A percentile compares a stretch with the other conserved stretches of the same genome.
These are phyloP conservation scores for Cheilosia vernalis DNA, from an alignment of 2,888 invertebrate genomes.

Conservation along the genomic window DNA sequence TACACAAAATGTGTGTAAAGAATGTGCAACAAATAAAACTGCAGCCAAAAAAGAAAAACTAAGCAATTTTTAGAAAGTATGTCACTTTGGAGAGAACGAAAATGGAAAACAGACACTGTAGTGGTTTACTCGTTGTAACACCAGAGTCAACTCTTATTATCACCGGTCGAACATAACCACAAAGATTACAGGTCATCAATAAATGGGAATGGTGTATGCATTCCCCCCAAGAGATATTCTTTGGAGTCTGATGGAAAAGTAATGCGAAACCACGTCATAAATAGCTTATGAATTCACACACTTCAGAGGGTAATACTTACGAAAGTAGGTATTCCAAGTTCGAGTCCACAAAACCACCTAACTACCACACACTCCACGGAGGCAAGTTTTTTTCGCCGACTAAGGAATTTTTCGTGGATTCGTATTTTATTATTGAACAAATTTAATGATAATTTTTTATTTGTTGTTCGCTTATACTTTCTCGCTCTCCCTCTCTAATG, in stretches of 20 bases:
- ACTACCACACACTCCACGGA: constrained; percentile 34
- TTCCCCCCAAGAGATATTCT: constrained; percentile 13
- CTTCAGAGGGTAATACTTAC: constrained; percentile 11
- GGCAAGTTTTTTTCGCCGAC: constrained; percentile 60
- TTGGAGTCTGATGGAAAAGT: neutral
- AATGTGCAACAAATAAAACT: constrained; percentile 4
- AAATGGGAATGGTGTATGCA: constrained; percentile 1
- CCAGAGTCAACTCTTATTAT: constrained; percentile 41
- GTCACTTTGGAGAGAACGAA: constrained; percentile 40
- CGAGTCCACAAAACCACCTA: neutral
- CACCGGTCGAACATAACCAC: constrained; percentile 40
- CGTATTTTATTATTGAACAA: constrained; percentile 41
- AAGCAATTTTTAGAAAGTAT: constrained; percentile 74
- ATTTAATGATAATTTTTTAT: constrained; percentile 51
- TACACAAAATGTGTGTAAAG: neutral
- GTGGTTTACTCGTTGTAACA: constrained; percentile 16
- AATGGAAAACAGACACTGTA: constrained; percentile 24
- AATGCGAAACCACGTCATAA: neutral
- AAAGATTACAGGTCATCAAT: constrained; percentile 31
- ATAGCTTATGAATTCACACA: neutral
- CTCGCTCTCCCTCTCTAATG: constrained; percentile 36
- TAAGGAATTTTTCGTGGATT: constrained; percentile 42
- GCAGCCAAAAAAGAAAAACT: constrained; percentile 60
- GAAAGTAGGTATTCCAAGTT: constrained; percentile 36
- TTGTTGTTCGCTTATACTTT: constrained; percentile 33